Percentiles rank a stretch among this genome's conserved stretches.
Evolutionary conservation across 2,113 vertebrate genomes (phyloP).

Genomic region (Bagarius yarrelli): DNA sequence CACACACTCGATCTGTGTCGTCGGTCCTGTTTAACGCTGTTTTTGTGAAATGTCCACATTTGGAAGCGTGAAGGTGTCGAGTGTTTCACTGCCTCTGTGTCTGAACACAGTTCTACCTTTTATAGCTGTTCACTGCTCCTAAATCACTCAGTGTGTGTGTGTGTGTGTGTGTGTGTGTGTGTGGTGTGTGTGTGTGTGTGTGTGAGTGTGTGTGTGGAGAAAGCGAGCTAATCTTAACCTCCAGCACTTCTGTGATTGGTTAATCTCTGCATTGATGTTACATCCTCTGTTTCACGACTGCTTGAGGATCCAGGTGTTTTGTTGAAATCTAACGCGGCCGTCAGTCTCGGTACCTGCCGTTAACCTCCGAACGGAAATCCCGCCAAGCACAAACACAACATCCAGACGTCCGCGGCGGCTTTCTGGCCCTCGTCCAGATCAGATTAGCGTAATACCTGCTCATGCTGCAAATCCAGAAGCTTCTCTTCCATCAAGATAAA

Average conservation of each 20-base stretch:
- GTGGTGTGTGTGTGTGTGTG: conserved; percentile 9
- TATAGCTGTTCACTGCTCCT: conserved; percentile 13
- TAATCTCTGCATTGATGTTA: background rate
- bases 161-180: conserved; percentile 8
- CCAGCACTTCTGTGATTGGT: background rate
- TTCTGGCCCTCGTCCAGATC: conserved; percentile 50
- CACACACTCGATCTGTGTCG: background rate
- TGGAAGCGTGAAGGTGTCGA: background rate
- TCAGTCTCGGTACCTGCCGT: conserved; percentile 42
- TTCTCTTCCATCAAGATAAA: conserved; percentile 34
- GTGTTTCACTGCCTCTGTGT: background rate
- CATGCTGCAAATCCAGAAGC: background rate
- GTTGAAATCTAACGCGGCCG: conserved; percentile 46
- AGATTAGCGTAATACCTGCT: conserved; percentile 45
- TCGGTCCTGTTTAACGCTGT: background rate
- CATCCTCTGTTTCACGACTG: conserved; percentile 64
- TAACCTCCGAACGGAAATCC: conserved; percentile 32
- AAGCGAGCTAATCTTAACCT: background rate
- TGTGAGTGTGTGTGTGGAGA: background rate
- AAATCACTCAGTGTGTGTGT: background rate
- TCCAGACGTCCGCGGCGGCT: background rate
- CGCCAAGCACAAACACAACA: conserved; percentile 35
- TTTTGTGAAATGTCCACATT: conserved; percentile 22
- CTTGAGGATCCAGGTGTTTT: conserved; percentile 67
- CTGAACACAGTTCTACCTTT: background rate